A percentile compares a stretch with the other conserved stretches of the same genome.
phyloP scores from a whole-genome alignment of 2,888 invertebrate species.

The Steinernema carpocapsae region DNA sequence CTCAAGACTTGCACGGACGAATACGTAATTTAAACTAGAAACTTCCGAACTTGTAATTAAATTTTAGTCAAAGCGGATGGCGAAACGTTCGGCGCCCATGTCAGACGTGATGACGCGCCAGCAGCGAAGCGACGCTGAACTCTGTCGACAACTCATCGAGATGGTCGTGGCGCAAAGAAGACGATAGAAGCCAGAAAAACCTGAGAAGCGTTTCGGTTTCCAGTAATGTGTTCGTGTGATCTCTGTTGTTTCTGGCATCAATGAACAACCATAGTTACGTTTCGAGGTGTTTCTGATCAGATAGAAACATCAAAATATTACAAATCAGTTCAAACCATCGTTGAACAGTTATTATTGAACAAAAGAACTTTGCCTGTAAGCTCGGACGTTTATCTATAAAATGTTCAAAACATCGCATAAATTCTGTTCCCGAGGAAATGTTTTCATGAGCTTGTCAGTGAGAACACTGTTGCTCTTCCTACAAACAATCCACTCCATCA shows the following conservation, averaged over 20 bases:
- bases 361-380: background rate
- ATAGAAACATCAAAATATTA: background rate
- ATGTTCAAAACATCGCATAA: background rate
- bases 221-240: background rate
- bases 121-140: constrained; percentile 26
- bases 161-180: constrained; percentile 31
- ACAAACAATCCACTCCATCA: too few relatives aligned
- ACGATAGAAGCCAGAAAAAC: background rate
- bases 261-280: constrained; percentile 22
- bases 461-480: too few relatives aligned
- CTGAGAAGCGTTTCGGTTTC: background rate
- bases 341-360: background rate
- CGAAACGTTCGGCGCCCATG: background rate
- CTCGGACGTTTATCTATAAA: background rate
- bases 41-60: background rate
- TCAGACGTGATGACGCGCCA: constrained; percentile 23
- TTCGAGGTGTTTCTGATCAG: background rate
- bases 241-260: background rate
- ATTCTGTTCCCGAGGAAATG: background rate
- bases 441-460: too few relatives aligned
- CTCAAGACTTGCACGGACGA: constrained; percentile 29
- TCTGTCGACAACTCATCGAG: constrained; percentile 27
- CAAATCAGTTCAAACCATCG: background rate
- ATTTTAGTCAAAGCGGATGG: constrained; percentile 25
- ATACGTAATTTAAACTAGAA: constrained; percentile 8